Conservation (phyloP, 2,113 vertebrate genomes). For the Condylura cristata region DNA sequence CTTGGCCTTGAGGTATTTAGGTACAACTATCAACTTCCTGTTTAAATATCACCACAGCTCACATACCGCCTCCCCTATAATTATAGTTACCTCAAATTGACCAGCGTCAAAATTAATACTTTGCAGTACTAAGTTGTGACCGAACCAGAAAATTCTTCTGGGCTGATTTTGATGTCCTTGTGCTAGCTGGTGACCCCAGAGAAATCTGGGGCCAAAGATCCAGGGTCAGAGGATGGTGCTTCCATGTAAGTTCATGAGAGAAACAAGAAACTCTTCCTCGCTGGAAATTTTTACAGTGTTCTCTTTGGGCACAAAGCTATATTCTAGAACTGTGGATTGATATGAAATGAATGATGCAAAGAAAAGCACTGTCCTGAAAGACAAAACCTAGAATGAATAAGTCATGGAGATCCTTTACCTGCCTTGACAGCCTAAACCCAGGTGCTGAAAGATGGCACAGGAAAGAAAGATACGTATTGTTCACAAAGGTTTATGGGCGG, state of each 20-base stretch:
- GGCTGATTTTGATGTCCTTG: accelerated
- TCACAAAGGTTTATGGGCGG: conserved; percentile 51
- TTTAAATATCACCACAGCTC: conserved; percentile 33
- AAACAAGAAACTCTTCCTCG: not conserved
- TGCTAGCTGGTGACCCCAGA: not conserved
- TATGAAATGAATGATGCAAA: conserved; percentile 30
- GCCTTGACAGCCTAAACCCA: conserved; percentile 48
- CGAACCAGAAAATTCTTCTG: not conserved
- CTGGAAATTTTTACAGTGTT: not conserved
- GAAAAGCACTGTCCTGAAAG: conserved; percentile 85
- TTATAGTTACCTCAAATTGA: not conserved
- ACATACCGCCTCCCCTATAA: not conserved
- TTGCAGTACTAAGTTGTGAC: too few relatives aligned
- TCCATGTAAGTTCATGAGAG: not conserved
- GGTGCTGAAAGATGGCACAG: conserved; percentile 87
- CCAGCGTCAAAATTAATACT: not conserved
- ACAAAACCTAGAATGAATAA: conserved; percentile 92
- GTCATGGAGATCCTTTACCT: conserved; percentile 86
- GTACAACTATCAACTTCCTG: not conserved
- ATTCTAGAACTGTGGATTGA: conserved; percentile 67
- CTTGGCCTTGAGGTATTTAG: not conserved
- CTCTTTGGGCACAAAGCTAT: not conserved
- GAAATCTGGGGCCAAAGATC: not conserved
- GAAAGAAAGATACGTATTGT: conserved; percentile 83
- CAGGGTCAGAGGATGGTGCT: not conserved